Evolutionary conservation across 2,888 invertebrate species (phyloP), one percentile per base, ranked within the genome.

Genomic region (Fragum whitleyi): DNA sequence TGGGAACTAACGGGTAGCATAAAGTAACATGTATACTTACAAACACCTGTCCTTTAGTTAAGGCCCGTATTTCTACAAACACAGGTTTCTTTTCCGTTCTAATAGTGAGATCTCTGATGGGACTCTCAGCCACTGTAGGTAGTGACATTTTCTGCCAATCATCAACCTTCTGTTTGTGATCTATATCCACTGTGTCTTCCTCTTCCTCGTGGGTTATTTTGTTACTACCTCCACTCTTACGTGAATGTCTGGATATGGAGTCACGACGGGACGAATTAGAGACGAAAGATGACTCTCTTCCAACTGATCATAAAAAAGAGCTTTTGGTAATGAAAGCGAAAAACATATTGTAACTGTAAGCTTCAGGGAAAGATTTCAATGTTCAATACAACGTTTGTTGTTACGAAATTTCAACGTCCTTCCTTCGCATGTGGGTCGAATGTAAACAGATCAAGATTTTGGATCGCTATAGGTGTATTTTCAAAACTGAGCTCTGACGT

Each of bases 11-110:
- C n/a, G n/a, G n/a, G n/a, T n/a, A n/a, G n/a, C n/a, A n/a, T n/a
- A n/a, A n/a, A n/a, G n/a, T n/a, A n/a, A n/a, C n/a, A n/a, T n/a
- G n/a, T n/a, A 47, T 47, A 90, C 91, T 90, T 79, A 91, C 91
- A 81, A 91, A 91, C 0, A 87, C 87, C 55, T 89, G 86, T 51
- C 91, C 91, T 79, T 90, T 91, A 1, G 88, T 89, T 0, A 91
- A 87, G 3, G 87, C 88, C 51, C 85, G 80, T 0, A 90, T 86
- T 67, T 87, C 88, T 16, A 91, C 89, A 77, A 88, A 91, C 9
- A 87, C 77, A 7, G 90, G 78, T 19, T 68, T 55, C 1, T 69
- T 73, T 39, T 86, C 86, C 26, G 62, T 71, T 23, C 36, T 51
- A 5, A 70, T 65, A 6, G 69, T 71, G 19, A 86, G 74, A 26